These are phyloP conservation scores for Drosophila littoralis DNA, from an alignment of 1,140 invertebrate species.

Conservation along the genomic window DNA sequence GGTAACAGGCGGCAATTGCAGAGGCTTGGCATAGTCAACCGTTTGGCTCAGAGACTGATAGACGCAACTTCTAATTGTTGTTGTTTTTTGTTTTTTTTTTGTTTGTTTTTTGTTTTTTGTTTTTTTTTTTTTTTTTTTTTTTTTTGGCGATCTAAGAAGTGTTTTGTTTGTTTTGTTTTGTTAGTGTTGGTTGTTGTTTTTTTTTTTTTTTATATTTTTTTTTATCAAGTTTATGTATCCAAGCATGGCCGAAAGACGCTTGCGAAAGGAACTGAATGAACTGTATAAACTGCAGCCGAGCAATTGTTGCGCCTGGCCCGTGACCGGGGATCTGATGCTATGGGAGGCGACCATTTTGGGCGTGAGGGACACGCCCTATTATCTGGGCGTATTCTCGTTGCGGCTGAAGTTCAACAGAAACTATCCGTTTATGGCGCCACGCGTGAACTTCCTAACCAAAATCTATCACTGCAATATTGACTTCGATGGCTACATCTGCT, in stretches of 20 bases:
- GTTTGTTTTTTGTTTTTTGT: too few relatives aligned
- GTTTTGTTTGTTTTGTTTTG: too few relatives aligned
- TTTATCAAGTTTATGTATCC: not conserved
- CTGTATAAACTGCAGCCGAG: not conserved
- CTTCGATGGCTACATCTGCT: constrained; percentile 24
- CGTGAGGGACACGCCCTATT: constrained; percentile 4
- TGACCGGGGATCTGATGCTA: constrained; percentile 4
- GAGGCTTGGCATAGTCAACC: too few relatives aligned
- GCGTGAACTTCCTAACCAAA: constrained; percentile 13
- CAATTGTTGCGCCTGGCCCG: constrained; percentile 23
- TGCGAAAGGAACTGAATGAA: constrained; percentile 17
- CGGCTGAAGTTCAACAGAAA: not conserved
- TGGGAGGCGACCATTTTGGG: constrained; percentile 22
- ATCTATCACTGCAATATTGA: constrained; percentile 38
- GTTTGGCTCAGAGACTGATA: too few relatives aligned
- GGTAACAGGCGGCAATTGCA: too few relatives aligned
- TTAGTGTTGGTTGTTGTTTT: too few relatives aligned
- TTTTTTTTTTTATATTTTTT: not conserved
- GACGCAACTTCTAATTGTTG: too few relatives aligned
- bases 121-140: too few relatives aligned
- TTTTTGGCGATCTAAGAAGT: not conserved
- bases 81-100: too few relatives aligned
- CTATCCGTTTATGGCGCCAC: constrained; percentile 23
- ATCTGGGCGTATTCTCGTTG: constrained; percentile 16
- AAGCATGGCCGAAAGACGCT: constrained; percentile 7